Evolutionary conservation across 2,113 vertebrate species (phyloP).

Genomic region (Colius striatus): DNA sequence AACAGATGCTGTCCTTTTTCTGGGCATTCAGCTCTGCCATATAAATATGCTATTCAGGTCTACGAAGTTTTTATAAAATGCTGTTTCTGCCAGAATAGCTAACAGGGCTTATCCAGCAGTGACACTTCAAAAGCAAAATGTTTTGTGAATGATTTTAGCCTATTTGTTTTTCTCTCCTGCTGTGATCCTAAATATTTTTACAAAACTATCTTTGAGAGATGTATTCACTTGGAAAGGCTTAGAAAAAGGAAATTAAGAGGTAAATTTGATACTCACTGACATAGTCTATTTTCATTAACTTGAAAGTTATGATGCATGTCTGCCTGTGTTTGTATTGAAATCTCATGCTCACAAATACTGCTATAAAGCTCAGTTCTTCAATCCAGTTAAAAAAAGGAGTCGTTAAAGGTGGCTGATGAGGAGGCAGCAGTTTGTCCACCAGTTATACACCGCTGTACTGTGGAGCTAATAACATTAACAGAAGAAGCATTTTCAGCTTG

Average conservation of each 20-base stretch:
- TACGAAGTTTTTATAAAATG: slow-evolving; percentile 35
- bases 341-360: neutral
- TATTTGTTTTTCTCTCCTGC: slow-evolving; percentile 46
- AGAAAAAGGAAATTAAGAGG: slow-evolving; percentile 7
- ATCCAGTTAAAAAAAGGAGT: slow-evolving; percentile 26
- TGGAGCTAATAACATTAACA: slow-evolving; percentile 71
- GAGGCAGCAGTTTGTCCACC: slow-evolving; percentile 69
- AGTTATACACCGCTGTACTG: slow-evolving; percentile 53
- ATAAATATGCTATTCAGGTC: slow-evolving; percentile 20
- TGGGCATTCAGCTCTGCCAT: neutral
- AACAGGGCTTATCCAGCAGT: slow-evolving; percentile 17
- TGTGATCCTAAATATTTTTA: slow-evolving; percentile 10
- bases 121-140: slow-evolving; percentile 7
- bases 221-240: neutral
- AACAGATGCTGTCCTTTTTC: slow-evolving; percentile 6
- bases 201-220: neutral
- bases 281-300: slow-evolving; percentile 5
- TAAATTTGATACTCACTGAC: slow-evolving; percentile 27
- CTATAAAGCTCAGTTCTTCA: slow-evolving; percentile 32
- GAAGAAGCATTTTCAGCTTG: slow-evolving; percentile 71
- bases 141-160: slow-evolving; percentile 56
- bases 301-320: neutral
- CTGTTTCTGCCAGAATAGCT: slow-evolving; percentile 39
- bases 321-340: slow-evolving; percentile 31
- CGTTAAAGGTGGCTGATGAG: slow-evolving; percentile 68